Conservation (phyloP, 2,888 invertebrate genomes). For the Conistra vaccinii region DNA sequence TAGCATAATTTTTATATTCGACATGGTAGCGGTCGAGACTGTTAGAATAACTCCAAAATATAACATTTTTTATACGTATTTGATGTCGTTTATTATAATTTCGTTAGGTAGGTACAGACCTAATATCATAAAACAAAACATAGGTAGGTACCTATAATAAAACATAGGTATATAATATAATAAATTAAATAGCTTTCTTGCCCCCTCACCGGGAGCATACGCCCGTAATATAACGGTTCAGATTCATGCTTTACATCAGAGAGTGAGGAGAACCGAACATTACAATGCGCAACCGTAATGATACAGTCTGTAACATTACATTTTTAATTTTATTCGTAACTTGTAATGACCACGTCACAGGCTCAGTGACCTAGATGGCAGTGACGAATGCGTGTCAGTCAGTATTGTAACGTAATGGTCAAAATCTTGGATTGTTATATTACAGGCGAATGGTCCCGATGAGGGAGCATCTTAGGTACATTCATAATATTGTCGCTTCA, state of each 20-base stretch:
- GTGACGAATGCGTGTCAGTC: not conserved
- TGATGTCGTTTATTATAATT: not conserved
- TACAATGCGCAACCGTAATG: not conserved
- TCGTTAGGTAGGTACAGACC: not conserved
- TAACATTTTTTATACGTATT: not conserved
- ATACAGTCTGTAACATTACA: not conserved
- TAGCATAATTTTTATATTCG: constrained; percentile 7
- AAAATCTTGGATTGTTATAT: not conserved
- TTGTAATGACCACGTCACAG: not conserved
- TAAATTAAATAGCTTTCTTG: not conserved
- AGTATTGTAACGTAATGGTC: not conserved
- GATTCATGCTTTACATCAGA: not conserved
- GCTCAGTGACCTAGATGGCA: not conserved
- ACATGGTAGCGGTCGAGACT: not conserved
- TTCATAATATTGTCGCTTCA: constrained; percentile 14
- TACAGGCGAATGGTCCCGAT: not conserved
- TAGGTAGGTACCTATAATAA: not conserved
- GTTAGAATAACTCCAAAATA: constrained; percentile 21
- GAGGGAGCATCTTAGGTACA: not conserved
- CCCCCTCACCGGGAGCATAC: not conserved
- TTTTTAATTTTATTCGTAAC: too few species aligned
- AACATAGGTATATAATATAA: not conserved
- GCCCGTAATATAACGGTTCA: not conserved
- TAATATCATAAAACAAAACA: constrained; percentile 1
- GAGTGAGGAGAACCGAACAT: not conserved